These are phyloP conservation scores for Sitta carolinensis DNA, from an alignment of 2,797 vertebrate species.

Conservation along the genomic window DNA sequence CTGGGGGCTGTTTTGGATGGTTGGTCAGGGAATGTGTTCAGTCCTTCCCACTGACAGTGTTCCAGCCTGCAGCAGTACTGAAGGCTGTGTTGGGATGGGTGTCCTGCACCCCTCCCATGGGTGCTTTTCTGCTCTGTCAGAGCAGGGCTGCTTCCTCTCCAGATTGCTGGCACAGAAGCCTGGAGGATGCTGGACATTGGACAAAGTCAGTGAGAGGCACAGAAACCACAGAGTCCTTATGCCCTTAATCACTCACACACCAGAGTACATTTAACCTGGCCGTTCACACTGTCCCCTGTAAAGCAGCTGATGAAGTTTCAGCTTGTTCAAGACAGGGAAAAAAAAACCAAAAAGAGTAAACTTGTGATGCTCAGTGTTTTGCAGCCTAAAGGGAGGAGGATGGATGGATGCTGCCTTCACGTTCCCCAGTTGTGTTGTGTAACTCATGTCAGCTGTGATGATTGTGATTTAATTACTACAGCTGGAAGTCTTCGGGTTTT, in stretches of 20 bases:
- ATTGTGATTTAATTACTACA: constrained; percentile 9
- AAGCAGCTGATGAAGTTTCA: not conserved
- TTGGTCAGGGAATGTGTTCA: not conserved
- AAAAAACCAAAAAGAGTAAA: not conserved
- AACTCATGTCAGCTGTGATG: not conserved
- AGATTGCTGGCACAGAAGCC: not conserved
- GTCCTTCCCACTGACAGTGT: not conserved
- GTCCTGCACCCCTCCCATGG: not conserved
- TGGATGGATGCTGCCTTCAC: not conserved
- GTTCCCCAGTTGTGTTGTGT: not conserved
- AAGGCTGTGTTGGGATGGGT: not conserved
- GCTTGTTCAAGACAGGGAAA: not conserved
- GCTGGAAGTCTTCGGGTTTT: constrained; percentile 24
- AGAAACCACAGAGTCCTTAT: not conserved
- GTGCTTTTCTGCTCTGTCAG: not conserved
- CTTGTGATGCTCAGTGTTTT: not conserved
- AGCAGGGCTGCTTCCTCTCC: not conserved
- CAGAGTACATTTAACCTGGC: not conserved
- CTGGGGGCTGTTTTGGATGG: not conserved
- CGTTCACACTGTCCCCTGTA: not conserved
- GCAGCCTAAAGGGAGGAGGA: not conserved
- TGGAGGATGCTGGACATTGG: not conserved
- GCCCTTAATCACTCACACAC: not conserved
- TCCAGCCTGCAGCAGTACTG: not conserved
- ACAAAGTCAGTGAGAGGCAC: not conserved